These are phyloP conservation scores for Psilanteris sp. DNA, from an alignment of 1,140 invertebrate genomes.

Conservation along the genomic window DNA sequence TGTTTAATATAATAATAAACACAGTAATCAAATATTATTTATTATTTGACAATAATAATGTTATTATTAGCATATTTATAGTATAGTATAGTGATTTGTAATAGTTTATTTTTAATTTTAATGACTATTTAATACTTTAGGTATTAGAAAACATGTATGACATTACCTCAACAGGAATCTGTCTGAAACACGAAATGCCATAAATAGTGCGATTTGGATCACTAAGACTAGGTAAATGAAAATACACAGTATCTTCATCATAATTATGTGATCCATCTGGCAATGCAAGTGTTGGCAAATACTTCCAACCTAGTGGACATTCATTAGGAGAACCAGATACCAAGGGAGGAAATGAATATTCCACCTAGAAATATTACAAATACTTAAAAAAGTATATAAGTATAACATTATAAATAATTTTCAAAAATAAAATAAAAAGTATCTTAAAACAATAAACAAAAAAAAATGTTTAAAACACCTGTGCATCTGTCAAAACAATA, in stretches of 20 bases:
- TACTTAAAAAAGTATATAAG: constrained; percentile 9
- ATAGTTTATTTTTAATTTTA: too few relatives aligned
- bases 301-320: constrained; percentile 95
- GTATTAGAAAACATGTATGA: not conserved
- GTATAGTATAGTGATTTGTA: too few relatives aligned
- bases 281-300: constrained; percentile 95
- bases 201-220: constrained; percentile 93
- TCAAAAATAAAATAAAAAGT: too few relatives aligned
- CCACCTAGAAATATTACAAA: constrained; percentile 85
- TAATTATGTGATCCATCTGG: constrained; percentile 99
- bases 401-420: too few relatives aligned
- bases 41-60: too few relatives aligned
- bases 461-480: not conserved
- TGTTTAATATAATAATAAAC: too few relatives aligned
- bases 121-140: too few relatives aligned
- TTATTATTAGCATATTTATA: too few relatives aligned
- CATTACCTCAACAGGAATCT: constrained; percentile 95
- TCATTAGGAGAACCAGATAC: constrained; percentile 88
- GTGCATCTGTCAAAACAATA: constrained; percentile 21
- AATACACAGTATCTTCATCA: constrained; percentile 96
- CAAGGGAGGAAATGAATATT: constrained; percentile 96
- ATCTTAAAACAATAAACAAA: too few relatives aligned
- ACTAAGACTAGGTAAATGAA: constrained; percentile 94
- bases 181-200: constrained; percentile 98
- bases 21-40: too few relatives aligned